Conservation (phyloP, 2,797 vertebrate genomes). For the Cyprinella venusta region DNA sequence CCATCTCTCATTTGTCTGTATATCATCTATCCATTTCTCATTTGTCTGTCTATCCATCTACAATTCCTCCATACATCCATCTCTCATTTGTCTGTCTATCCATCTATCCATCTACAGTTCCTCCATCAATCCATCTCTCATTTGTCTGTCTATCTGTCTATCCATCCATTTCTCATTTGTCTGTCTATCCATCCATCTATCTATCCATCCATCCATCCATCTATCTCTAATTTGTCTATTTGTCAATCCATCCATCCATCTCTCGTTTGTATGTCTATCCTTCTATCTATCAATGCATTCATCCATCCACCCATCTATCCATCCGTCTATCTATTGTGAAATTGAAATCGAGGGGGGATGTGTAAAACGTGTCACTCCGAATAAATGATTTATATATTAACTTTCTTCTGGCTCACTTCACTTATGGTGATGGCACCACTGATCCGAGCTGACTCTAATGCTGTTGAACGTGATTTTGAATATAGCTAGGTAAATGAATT, state of each 20-base stretch:
- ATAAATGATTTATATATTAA: slow-evolving; percentile 67
- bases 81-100: neutral
- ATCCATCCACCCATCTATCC: no score
- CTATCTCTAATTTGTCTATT: no score
- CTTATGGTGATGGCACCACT: slow-evolving; percentile 59
- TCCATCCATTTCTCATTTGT: neutral
- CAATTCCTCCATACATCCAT: no score
- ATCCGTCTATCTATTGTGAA: neutral
- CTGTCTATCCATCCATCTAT: neutral
- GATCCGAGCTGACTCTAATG: slow-evolving; percentile 66
- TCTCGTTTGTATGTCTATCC: neutral
- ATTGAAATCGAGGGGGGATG: neutral
- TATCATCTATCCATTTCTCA: no score
- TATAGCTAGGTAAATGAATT: slow-evolving; percentile 71
- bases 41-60: no score
- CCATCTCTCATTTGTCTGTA: no score
- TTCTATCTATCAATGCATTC: neutral
- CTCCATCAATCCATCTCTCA: neutral
- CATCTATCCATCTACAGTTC: no score
- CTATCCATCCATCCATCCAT: neutral
- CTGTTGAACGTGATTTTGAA: slow-evolving; percentile 74
- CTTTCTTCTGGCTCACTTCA: slow-evolving; percentile 46
- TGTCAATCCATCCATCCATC: no score
- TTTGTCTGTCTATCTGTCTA: no score
- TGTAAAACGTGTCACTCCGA: slow-evolving; percentile 27